A percentile compares a stretch with the other conserved stretches of the same genome.
phyloP scores from a whole-genome alignment of 2,113 vertebrate genomes.

The Saccopteryx leptura region DNA sequence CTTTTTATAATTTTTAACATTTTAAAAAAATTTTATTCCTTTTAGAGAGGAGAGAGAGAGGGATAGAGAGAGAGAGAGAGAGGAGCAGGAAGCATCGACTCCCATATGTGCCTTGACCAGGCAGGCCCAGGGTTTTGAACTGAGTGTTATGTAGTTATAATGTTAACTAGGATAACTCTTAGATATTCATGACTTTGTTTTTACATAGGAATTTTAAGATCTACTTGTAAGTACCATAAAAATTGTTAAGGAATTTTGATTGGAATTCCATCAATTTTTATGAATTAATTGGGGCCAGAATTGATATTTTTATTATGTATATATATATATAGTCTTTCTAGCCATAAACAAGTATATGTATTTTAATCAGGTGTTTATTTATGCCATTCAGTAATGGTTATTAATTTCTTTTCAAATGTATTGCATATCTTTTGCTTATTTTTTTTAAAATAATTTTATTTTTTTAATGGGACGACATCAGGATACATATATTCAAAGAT shows the following conservation, averaged over 20 bases:
- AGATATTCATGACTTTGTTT: conserved; percentile 42
- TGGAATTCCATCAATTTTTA: conserved; percentile 18
- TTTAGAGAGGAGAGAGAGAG: neutral
- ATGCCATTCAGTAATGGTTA: neutral
- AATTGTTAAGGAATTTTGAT: neutral
- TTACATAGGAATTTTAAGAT: conserved; percentile 30
- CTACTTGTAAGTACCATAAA: conserved; percentile 4
- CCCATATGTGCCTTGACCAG: too few relatives aligned
- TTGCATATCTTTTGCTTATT: neutral
- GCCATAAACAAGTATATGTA: neutral
- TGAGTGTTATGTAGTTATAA: neutral
- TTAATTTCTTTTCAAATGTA: neutral
- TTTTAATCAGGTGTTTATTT: conserved; percentile 56
- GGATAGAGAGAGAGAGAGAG: neutral
- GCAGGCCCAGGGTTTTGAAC: too few relatives aligned
- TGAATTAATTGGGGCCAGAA: neutral
- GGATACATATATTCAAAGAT: too few relatives aligned
- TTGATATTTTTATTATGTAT: neutral
- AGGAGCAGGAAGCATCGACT: neutral
- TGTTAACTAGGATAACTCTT: conserved; percentile 14
- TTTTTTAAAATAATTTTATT: neutral
- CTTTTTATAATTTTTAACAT: too few relatives aligned
- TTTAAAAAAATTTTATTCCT: too few relatives aligned
- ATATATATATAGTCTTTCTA: neutral
- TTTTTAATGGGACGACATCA: too few relatives aligned